These are phyloP conservation scores for Meloidogyne chitwoodi DNA, from an alignment of 1,140 invertebrate species.

Conservation along the genomic window DNA sequence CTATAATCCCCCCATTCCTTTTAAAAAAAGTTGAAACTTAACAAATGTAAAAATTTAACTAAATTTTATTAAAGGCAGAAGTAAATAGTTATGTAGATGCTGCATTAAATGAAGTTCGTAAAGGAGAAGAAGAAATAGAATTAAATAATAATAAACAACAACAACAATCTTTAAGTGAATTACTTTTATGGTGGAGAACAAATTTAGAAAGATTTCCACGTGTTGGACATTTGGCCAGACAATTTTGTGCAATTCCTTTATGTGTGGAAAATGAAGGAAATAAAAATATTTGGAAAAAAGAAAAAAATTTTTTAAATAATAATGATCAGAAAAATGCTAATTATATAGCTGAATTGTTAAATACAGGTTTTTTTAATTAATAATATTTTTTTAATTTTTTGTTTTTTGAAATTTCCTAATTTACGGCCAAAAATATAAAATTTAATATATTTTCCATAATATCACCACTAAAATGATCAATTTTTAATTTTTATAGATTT, in stretches of 20 bases:
- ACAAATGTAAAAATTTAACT: too few relatives aligned
- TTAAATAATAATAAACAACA: neutral
- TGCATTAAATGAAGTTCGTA: neutral
- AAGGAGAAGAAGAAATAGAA: neutral
- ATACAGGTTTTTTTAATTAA: neutral
- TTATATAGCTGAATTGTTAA: slow-evolving; percentile 5
- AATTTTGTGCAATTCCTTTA: slow-evolving; percentile 17
- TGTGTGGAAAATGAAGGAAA: neutral
- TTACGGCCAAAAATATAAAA: too few relatives aligned
- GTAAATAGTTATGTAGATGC: slow-evolving; percentile 14
- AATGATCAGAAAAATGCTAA: neutral
- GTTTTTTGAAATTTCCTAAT: too few relatives aligned
- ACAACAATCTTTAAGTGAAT: neutral
- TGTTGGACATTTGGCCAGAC: slow-evolving; percentile 9
- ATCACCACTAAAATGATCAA: too few relatives aligned
- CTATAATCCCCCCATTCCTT: neutral
- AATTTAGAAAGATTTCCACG: slow-evolving; percentile 15
- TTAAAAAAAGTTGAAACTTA: neutral
- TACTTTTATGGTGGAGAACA: slow-evolving; percentile 18
- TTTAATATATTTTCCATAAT: too few relatives aligned
- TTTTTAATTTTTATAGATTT: neutral
- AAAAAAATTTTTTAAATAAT: neutral
- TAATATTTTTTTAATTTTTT: too few relatives aligned
- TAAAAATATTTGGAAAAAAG: neutral
- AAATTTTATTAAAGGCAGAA: slow-evolving; percentile 1